Percentiles rank a stretch among this genome's conserved stretches.
phyloP scores from a whole-genome alignment of 2,797 vertebrate genomes.

The Microchirus variegatus region DNA sequence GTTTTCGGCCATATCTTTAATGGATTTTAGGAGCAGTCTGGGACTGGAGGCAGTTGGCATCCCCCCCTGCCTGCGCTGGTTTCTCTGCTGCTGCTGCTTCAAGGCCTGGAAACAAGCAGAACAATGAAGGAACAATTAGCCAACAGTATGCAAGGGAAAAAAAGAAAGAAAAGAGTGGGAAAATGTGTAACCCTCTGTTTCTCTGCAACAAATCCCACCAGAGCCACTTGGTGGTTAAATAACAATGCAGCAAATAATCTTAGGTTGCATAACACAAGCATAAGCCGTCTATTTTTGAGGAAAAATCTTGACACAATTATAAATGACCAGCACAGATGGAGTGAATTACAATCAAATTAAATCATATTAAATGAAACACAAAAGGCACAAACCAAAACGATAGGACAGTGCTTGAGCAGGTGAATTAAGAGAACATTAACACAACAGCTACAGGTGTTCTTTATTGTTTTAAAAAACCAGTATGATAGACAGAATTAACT shows the following conservation, averaged over 20 bases:
- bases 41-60: constrained; percentile 85
- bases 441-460: no score
- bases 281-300: constrained; percentile 27
- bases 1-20: constrained; percentile 85
- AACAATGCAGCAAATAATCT: constrained; percentile 44
- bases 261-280: constrained; percentile 41
- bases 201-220: constrained; percentile 28
- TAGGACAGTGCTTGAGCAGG: no score
- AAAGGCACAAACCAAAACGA: neutral
- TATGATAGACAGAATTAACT: neutral
- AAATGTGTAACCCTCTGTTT: constrained; percentile 26
- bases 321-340: constrained; percentile 63
- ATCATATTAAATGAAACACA: constrained; percentile 62
- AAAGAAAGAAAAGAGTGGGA: constrained; percentile 11
- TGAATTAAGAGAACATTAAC: constrained; percentile 47
- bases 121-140: constrained; percentile 22
- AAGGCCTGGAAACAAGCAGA: constrained; percentile 83
- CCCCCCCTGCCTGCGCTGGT: constrained; percentile 87
- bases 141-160: constrained; percentile 18
- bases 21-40: constrained; percentile 88
- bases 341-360: constrained; percentile 62
- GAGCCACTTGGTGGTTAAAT: constrained; percentile 48
- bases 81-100: constrained; percentile 94
- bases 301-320: constrained; percentile 34
- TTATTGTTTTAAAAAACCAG: no score